A percentile compares a stretch with the other conserved stretches of the same genome.
Conservation (phyloP, 1,140 invertebrate genomes). For the Drosophila rufa region DNA sequence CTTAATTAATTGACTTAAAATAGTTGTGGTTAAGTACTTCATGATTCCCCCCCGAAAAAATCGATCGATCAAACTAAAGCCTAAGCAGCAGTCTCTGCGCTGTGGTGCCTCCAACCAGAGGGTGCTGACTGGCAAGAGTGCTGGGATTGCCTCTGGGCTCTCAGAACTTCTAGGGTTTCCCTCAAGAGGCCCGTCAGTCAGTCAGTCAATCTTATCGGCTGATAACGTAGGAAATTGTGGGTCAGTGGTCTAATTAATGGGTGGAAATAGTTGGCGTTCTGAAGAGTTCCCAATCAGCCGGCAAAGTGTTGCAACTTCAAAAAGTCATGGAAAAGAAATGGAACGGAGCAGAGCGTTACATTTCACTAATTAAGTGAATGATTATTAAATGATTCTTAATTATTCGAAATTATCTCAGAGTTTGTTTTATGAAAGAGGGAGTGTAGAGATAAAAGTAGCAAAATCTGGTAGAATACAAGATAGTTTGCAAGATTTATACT, state of each 20-base stretch:
- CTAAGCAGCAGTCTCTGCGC: slow-evolving; percentile 2
- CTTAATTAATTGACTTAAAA: slow-evolving; percentile 20
- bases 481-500: not conserved
- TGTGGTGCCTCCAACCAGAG: slow-evolving; percentile 6
- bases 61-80: slow-evolving; percentile 49
- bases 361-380: slow-evolving; percentile 22
- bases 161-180: slow-evolving; percentile 19
- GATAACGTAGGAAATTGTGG: slow-evolving; percentile 68
- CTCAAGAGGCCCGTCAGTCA: slow-evolving; percentile 23
- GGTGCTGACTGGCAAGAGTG: slow-evolving; percentile 6
- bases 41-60: slow-evolving; percentile 4
- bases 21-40: slow-evolving; percentile 37
- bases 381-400: slow-evolving; percentile 19
- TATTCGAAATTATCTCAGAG: not conserved
- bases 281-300: slow-evolving; percentile 27
- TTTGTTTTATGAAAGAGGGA: not conserved
- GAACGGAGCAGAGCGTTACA: slow-evolving; percentile 2
- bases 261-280: not conserved
- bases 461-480: not conserved
- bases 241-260: slow-evolving; percentile 64
- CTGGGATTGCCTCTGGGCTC: not conserved
- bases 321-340: not conserved
- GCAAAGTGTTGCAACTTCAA: slow-evolving; percentile 28
- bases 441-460: not conserved
- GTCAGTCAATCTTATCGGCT: slow-evolving; percentile 65